A percentile compares a stretch with the other conserved stretches of the same genome.
phyloP scores from a whole-genome alignment of 1,140 invertebrate genomes.

The Cotesia glomerata region DNA sequence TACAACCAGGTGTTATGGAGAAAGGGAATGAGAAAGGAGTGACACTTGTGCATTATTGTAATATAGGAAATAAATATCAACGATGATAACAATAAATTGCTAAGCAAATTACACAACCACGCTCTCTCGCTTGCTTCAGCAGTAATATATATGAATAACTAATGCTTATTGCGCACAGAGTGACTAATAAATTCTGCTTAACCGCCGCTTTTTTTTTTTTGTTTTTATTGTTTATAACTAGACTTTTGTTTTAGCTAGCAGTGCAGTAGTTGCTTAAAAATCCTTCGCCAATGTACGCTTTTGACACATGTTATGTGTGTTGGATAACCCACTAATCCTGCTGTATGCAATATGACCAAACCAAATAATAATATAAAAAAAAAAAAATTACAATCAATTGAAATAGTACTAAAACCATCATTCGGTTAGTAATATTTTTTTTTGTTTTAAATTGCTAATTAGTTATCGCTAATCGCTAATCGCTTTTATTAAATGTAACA shows the following conservation, averaged over 20 bases:
- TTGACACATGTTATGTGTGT: slow-evolving; percentile 38
- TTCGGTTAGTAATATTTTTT: slow-evolving; percentile 51
- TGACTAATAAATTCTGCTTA: slow-evolving; percentile 22
- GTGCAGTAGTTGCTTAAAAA: slow-evolving; percentile 59
- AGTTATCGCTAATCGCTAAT: background rate
- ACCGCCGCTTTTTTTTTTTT: slow-evolving; percentile 15
- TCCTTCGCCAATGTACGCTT: slow-evolving; percentile 52
- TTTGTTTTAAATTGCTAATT: slow-evolving; percentile 15
- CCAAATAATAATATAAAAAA: background rate
- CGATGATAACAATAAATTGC: slow-evolving; percentile 7
- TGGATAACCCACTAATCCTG: slow-evolving; percentile 64
- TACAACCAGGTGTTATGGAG: slow-evolving; percentile 4
- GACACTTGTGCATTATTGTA: slow-evolving; percentile 24
- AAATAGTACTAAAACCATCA: slow-evolving; percentile 25
- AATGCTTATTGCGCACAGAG: slow-evolving; percentile 34
- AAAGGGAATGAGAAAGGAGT: slow-evolving; percentile 43
- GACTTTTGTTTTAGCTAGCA: slow-evolving; percentile 60
- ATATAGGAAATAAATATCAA: slow-evolving; percentile 16
- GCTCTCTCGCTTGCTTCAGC: slow-evolving; percentile 53
- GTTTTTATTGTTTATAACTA: slow-evolving; percentile 27
- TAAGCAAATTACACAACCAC: slow-evolving; percentile 7
- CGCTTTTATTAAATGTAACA: background rate
- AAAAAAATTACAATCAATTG: background rate
- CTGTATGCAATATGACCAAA: slow-evolving; percentile 43
- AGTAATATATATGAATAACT: slow-evolving; percentile 29